A percentile compares a stretch with the other conserved stretches of the same genome.
Evolutionary conservation across 2,113 vertebrate genomes (phyloP).

Genomic region (Ictalurus furcatus): DNA sequence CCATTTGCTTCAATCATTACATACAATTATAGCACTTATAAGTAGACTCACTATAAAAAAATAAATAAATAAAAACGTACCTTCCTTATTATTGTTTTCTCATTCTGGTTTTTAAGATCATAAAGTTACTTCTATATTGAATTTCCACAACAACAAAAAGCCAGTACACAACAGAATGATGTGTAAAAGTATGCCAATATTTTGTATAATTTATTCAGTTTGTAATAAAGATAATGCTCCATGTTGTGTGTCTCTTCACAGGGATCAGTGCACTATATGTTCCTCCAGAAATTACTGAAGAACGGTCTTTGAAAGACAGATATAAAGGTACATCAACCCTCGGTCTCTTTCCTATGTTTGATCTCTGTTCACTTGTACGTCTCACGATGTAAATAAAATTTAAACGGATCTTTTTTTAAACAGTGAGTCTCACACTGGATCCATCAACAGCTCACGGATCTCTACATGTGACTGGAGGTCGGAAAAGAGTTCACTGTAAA

Average conservation of each 20-base stretch:
- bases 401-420: background rate
- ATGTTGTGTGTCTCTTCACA: background rate
- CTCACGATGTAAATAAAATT: background rate
- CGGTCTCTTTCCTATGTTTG: background rate
- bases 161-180: background rate
- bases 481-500: background rate
- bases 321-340: background rate
- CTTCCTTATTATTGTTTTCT: no score
- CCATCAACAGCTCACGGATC: background rate
- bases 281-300: background rate
- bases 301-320: background rate
- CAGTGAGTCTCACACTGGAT: slow-evolving; percentile 30
- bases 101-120: no score
- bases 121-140: no score
- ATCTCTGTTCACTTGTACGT: background rate
- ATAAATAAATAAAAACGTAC: no score
- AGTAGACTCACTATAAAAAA: no score
- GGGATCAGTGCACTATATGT: background rate
- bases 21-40: no score
- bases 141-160: no score
- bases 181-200: background rate
- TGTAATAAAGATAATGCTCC: background rate
- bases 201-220: background rate
- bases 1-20: no score
- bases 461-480: background rate